These are phyloP conservation scores for Sminthurinus signatus DNA, from an alignment of 1,140 invertebrate genomes.

Conservation along the genomic window DNA sequence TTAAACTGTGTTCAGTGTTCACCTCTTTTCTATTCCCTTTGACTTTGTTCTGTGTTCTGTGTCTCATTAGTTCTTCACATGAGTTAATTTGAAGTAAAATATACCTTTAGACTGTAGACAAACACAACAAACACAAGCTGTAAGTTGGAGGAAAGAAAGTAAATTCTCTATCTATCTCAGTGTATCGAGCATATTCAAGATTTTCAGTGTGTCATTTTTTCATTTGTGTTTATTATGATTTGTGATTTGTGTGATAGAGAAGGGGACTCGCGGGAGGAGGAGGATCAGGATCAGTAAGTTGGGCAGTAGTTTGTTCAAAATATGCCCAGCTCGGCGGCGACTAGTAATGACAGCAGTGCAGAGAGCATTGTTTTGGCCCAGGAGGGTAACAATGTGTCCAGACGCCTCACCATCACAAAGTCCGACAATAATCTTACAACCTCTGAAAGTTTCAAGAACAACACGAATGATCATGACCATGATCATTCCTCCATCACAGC, in stretches of 20 bases:
- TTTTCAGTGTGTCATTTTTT: too few species aligned
- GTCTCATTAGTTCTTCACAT: too few species aligned
- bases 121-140: too few species aligned
- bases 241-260: background rate
- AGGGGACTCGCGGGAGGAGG: too few species aligned
- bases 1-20: too few species aligned
- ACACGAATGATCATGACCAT: background rate
- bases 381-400: constrained; percentile 40
- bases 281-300: too few species aligned
- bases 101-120: too few species aligned
- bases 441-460: background rate
- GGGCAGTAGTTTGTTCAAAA: constrained; percentile 12
- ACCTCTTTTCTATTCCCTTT: too few species aligned
- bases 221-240: background rate
- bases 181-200: too few species aligned
- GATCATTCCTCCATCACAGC: constrained; percentile 18
- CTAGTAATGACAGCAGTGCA: constrained; percentile 35
- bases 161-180: too few species aligned
- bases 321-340: constrained; percentile 34
- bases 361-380: constrained; percentile 40
- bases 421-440: constrained; percentile 31
- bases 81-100: too few species aligned
- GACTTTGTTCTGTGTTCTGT: too few species aligned
- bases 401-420: constrained; percentile 32
- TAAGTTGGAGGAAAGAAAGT: background rate